These are phyloP conservation scores for Nebria brevicollis DNA, from an alignment of 2,888 invertebrate species.

Conservation along the genomic window DNA sequence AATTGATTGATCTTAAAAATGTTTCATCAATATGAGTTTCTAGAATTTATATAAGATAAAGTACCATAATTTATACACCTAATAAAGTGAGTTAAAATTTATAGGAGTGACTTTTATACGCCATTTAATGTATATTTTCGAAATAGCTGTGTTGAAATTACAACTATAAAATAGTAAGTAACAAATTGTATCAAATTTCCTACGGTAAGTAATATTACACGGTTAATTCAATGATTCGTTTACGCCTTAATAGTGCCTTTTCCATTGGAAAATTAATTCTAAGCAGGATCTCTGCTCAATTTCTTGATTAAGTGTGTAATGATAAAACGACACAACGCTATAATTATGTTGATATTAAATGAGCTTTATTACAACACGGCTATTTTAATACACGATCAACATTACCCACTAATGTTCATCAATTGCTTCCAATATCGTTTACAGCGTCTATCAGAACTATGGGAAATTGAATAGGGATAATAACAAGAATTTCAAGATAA, in stretches of 20 bases:
- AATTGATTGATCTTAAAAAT: neutral
- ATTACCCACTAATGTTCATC: neutral
- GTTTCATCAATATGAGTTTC: neutral
- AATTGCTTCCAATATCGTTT: neutral
- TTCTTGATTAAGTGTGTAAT: slow-evolving; percentile 19
- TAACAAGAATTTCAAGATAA: neutral
- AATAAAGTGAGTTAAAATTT: neutral
- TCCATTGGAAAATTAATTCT: neutral
- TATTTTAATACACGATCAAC: neutral
- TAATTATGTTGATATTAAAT: slow-evolving; percentile 15
- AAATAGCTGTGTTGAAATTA: neutral
- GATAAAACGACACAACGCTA: slow-evolving; percentile 8
- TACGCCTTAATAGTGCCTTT: neutral
- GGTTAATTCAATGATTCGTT: neutral
- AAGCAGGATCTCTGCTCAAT: slow-evolving; percentile 22
- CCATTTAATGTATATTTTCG: neutral
- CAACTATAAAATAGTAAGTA: neutral
- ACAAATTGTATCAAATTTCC: neutral
- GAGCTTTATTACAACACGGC: neutral
- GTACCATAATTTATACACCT: neutral
- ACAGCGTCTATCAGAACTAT: neutral
- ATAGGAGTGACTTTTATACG: neutral
- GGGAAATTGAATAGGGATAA: neutral
- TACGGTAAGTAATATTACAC: neutral
- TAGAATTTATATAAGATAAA: neutral